A percentile compares a stretch with the other conserved stretches of the same genome.
phyloP scores from a whole-genome alignment of 2,888 invertebrate species.

The Latrodectus hesperus region DNA sequence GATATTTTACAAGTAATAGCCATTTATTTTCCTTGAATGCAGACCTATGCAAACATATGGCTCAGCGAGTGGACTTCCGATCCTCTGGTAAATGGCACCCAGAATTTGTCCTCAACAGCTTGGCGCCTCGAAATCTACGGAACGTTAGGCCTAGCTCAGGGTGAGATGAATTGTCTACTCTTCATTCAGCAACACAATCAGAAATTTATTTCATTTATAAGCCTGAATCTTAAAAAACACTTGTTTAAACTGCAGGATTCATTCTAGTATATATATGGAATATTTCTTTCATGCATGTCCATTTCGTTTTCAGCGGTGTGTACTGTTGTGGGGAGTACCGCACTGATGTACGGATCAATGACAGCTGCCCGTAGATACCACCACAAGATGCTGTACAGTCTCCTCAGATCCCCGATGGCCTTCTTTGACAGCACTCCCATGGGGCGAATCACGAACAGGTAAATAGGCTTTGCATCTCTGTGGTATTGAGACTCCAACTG shows the following conservation, averaged over 20 bases:
- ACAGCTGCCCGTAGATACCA: constrained; percentile 64
- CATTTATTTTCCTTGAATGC: too few relatives aligned
- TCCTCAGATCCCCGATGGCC: constrained; percentile 74
- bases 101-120: constrained; percentile 2
- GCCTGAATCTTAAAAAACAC: too few relatives aligned
- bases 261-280: too few relatives aligned
- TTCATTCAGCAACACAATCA: too few relatives aligned
- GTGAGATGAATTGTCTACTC: not conserved
- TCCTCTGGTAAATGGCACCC: not conserved
- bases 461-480: not conserved
- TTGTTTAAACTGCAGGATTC: too few relatives aligned
- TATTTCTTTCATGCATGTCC: too few relatives aligned
- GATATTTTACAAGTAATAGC: too few relatives aligned
- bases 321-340: constrained; percentile 18
- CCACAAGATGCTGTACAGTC: constrained; percentile 65
- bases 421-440: constrained; percentile 76
- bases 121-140: constrained; percentile 14
- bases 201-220: too few relatives aligned
- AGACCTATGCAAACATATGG: constrained; percentile 54
- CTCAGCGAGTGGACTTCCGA: constrained; percentile 52
- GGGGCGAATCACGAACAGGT: constrained; percentile 75
- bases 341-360: constrained; percentile 36
- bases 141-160: constrained; percentile 19
- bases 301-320: constrained; percentile 10
- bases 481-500: not conserved